Base-by-base conservation (phyloP, 2,113 vertebrate genomes). In the Otus sunia region DNA sequence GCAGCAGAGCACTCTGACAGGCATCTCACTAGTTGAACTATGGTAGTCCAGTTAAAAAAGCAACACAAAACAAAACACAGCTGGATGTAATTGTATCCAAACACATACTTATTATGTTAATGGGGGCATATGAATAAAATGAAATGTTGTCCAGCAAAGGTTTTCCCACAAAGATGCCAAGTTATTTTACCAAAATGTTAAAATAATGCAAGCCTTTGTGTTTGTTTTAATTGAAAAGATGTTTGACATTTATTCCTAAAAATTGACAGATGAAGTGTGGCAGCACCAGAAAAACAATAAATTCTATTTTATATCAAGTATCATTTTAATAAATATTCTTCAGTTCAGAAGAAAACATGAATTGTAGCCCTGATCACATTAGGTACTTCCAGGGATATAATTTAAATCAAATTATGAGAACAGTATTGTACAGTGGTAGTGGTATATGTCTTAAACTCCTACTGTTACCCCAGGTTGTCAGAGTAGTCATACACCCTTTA, bases 51-150 rank as follows among this genome's bases (percentile, higher is more conserved):
- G 79, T 94, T 95, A 73, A 97, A 94, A 91, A 95, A 91, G 60
- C 73, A 88, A 89, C 34, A 81, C 36, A 92, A 79, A 96, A 86
- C 86, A 92, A 96, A 96, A 93, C 87, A 96, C 96, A 96, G 92
- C 97, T 97, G 95, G 90, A 82, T 77, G 49, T 89, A 96, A 96
- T 96, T 97, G 90, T 96, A 87, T 88, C 53, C 74, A 96, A 94
- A 96, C 23, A 90, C 77, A 86, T 88, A 74, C 37, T 94, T 94
- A 92, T 93, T 93, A 96, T 95, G 66, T 94, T 96, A 97, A 96
- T 94, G 36, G 55, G 86, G 76, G 83, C 58, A 89, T 80, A 66
- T 5, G 39, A 89, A 73, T 94, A 90, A 72, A 93, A 96, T 86
- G 36, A 93, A 77, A 52, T 90, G 76, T 90, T 96, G 94, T 95